Percentiles rank a stretch among this genome's conserved stretches.
Evolutionary conservation across 1,140 invertebrate species (phyloP).

Genomic region (Teleogryllus occipitalis): DNA sequence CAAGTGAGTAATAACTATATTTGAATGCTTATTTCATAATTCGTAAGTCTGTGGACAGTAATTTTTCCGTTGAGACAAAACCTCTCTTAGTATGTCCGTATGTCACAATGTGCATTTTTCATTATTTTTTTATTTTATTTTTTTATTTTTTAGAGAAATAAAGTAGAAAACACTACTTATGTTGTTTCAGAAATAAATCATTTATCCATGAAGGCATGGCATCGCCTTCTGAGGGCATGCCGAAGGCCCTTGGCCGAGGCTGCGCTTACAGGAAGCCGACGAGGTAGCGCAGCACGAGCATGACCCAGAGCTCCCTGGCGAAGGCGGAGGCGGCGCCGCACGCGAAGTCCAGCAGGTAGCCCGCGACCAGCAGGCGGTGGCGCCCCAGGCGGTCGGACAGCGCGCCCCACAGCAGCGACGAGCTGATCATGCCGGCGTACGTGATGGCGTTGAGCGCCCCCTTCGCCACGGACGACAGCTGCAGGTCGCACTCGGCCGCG

Average conservation of each 20-base stretch:
- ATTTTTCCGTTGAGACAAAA: too few relatives aligned
- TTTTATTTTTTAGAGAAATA: too few relatives aligned
- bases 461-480: constrained; percentile 53
- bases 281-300: background rate
- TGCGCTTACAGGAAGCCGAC: constrained; percentile 1
- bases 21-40: too few relatives aligned
- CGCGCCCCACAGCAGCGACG: background rate
- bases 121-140: too few relatives aligned
- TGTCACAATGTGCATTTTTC: too few relatives aligned
- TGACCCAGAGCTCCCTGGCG: background rate
- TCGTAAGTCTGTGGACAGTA: too few relatives aligned
- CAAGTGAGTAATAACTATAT: too few relatives aligned
- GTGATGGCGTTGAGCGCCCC: constrained; percentile 55
- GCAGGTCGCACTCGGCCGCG: constrained; percentile 59
- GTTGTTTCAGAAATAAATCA: too few relatives aligned
- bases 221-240: background rate
- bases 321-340: background rate
- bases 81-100: too few relatives aligned
- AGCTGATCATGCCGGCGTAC: constrained; percentile 45
- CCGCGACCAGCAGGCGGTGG: background rate
- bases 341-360: background rate
- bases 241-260: too few relatives aligned
- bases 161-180: too few relatives aligned
- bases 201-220: too few relatives aligned
- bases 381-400: constrained; percentile 7